phyloP scores from a whole-genome alignment of 2,113 vertebrate species.

The Hemiprocne comata region DNA sequence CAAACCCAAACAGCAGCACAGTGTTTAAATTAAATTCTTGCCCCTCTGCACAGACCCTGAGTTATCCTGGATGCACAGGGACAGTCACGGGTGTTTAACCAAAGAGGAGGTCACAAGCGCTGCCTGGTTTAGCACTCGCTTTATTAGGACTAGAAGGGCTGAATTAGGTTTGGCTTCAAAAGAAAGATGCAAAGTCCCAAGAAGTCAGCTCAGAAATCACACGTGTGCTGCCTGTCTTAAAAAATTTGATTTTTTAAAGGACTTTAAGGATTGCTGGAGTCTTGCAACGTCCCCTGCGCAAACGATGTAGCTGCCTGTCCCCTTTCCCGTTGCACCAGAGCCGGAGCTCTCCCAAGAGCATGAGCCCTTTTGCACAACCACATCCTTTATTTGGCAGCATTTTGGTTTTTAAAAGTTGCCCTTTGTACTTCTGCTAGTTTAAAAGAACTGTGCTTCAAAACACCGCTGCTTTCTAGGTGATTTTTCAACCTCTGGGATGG shows the following conservation, averaged over 20 bases:
- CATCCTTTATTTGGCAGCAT: neutral
- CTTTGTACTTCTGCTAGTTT: neutral
- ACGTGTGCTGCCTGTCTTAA: neutral
- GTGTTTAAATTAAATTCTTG: neutral
- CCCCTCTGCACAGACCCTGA: neutral
- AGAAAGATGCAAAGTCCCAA: neutral
- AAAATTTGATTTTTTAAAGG: neutral
- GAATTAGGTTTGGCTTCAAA: neutral
- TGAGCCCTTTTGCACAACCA: accelerated
- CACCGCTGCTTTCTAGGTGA: neutral
- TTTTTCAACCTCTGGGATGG: neutral
- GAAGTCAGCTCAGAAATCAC: neutral
- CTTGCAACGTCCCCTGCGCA: neutral
- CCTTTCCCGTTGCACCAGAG: accelerated
- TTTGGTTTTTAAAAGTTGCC: neutral
- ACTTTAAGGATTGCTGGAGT: too few relatives aligned
- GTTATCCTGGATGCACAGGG: accelerated
- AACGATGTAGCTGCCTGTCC: neutral
- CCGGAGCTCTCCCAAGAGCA: neutral
- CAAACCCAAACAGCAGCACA: neutral
- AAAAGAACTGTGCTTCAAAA: neutral
- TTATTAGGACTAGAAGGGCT: accelerated
- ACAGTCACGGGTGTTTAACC: neutral
- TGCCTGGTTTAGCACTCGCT: accelerated
- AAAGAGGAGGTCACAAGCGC: neutral